phyloP scores from a whole-genome alignment of 2,797 vertebrate species.

The Eulemur albifrons region DNA sequence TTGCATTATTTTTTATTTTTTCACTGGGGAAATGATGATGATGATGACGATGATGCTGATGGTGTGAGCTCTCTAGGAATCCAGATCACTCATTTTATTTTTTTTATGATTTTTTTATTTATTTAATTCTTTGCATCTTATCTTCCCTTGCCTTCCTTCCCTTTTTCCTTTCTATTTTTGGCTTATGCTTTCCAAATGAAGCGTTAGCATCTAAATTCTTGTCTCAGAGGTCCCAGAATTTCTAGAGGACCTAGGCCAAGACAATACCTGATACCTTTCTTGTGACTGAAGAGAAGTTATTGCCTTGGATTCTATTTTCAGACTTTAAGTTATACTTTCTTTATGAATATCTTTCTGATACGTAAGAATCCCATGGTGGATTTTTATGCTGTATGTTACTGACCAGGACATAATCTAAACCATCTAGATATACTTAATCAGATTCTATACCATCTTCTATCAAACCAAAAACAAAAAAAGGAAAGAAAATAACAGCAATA shows the following conservation, averaged over 20 bases:
- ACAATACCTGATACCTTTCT: neutral
- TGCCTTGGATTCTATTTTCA: slow-evolving; percentile 38
- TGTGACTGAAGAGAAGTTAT: slow-evolving; percentile 5
- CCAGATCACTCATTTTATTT: no score
- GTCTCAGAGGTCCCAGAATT: neutral
- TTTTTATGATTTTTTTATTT: no score
- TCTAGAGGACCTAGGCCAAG: neutral
- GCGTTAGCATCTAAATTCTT: neutral
- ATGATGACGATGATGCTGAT: no score
- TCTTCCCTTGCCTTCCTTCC: neutral
- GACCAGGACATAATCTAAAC: neutral
- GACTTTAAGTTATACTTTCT: neutral
- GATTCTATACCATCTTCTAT: neutral
- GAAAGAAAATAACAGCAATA: neutral
- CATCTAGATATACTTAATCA: neutral
- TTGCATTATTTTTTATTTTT: no score
- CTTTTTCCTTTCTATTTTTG: neutral
- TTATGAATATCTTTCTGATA: neutral
- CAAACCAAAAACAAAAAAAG: neutral
- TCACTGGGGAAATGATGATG: no score
- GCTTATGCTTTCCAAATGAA: neutral
- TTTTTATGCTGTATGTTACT: slow-evolving; percentile 30
- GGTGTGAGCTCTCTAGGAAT: no score
- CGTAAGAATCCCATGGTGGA: neutral
- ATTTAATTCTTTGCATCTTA: no score